These are phyloP conservation scores for Haliclona indistincta DNA, from an alignment of 37 sponge, comb jelly and placozoan genomes.

Conservation along the genomic window DNA sequence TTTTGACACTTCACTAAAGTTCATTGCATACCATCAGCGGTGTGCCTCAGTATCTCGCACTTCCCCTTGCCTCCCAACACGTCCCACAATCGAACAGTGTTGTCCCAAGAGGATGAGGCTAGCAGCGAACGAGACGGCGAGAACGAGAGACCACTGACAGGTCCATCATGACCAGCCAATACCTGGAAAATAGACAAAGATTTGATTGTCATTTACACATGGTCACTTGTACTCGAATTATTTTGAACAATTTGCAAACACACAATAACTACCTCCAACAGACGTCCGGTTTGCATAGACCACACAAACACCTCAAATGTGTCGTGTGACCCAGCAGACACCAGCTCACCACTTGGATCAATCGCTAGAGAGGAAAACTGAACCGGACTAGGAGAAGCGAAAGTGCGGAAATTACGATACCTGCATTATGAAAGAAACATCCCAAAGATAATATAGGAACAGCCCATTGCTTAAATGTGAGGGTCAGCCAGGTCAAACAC, in stretches of 20 bases:
- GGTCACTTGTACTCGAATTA: background rate
- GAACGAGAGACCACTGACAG: slow-evolving; percentile 78
- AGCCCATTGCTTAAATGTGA: no score
- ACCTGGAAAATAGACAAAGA: no score
- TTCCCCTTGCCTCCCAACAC: slow-evolving; percentile 81
- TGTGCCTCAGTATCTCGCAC: slow-evolving; percentile 67
- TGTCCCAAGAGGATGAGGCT: slow-evolving; percentile 94
- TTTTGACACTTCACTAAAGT: background rate
- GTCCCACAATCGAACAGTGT: slow-evolving; percentile 90
- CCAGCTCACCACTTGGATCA: slow-evolving; percentile 89
- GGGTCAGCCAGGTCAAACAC: no score
- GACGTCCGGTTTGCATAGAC: slow-evolving; percentile 95
- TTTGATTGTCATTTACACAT: background rate
- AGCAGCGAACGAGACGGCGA: slow-evolving; percentile 58
- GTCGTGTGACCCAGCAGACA: slow-evolving; percentile 95
- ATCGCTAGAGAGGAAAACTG: slow-evolving; percentile 90
- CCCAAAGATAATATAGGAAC: no score
- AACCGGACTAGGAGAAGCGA: slow-evolving; percentile 92
- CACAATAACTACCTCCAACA: slow-evolving; percentile 69
- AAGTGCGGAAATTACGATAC: slow-evolving; percentile 96
- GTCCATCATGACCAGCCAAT: slow-evolving; percentile 89
- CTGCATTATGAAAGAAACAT: no score
- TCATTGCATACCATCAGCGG: slow-evolving; percentile 57
- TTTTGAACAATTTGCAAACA: background rate
- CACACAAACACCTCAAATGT: slow-evolving; percentile 96